Conservation (phyloP, 2,797 vertebrate genomes). For the Notolepis coatsorum region DNA sequence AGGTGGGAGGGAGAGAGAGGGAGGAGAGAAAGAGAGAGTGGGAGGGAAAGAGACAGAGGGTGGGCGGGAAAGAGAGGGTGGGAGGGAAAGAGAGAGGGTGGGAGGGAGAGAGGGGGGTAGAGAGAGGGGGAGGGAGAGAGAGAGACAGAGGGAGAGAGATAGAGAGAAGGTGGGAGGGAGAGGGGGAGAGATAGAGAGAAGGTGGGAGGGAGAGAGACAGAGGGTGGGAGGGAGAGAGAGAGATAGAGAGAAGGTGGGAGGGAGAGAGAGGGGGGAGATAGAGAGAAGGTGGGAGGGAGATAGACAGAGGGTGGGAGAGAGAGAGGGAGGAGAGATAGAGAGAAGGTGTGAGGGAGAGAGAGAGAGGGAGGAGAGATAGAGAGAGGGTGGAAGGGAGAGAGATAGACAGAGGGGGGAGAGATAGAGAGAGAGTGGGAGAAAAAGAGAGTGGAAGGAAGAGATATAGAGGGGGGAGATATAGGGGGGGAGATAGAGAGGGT, state of each 20-base stretch:
- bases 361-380: conserved; percentile 19
- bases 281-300: not conserved
- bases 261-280: not conserved
- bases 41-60: not conserved
- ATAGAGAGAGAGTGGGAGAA: not conserved
- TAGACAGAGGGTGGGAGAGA: too few species aligned
- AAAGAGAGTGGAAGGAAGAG: not conserved
- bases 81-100: not conserved
- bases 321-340: not conserved
- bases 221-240: not conserved
- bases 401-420: not conserved
- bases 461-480: not conserved
- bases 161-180: conserved; percentile 20
- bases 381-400: conserved; percentile 7
- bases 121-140: not conserved
- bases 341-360: not conserved
- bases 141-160: too few species aligned
- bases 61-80: not conserved
- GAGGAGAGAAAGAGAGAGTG: not conserved
- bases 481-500: not conserved
- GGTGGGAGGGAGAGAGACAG: not conserved
- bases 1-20: not conserved
- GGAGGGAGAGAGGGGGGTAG: not conserved
- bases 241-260: not conserved
- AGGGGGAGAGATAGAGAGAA: conserved; percentile 1